Evolutionary conservation across 2,113 vertebrate genomes (phyloP), one percentile per base, ranked within the genome.

Genomic region (Sylvia atricapilla): DNA sequence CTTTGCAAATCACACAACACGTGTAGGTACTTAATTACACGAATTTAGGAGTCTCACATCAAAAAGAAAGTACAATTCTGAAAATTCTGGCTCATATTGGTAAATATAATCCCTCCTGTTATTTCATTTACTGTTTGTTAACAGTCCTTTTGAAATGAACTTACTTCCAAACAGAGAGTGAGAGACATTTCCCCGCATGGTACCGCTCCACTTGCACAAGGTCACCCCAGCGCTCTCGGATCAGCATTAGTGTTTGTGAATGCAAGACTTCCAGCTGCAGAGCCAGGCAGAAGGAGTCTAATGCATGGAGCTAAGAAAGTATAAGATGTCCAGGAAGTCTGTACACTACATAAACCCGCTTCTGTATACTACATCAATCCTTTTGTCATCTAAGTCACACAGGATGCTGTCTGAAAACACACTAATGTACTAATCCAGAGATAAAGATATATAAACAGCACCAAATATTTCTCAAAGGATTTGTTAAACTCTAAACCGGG

Each of bases 211-310:
- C 99, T 94, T 99, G 99, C 87, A 99, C 99, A 60, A 99, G 98
- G 97, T 99, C 99, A n/a, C 99, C 99, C 99, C 99, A 99, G 43
- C 99, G 98, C 97, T 99, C 99, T 66, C 99, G 98, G 87, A 99
- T 98, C 95, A 99, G 98, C 99, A 99, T 99, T 78, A 99, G 96
- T 35, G 99, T 99, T 96, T 99, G 99, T 33, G 99, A 99, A 97
- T 99, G 99, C 63, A 99, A 97, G 62, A 99, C 99, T 97, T 99
- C 99, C 78, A 99, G 97, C 96, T 99, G 99, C 95, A 99, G 99
- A 11, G 99, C 99, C 89, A 99, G 97, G 96, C 99, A 99, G 97
- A 99, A 99, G 44, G 99, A 99, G 97, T 99, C 99, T 99, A 98
- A 94, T 47, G 11, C 66, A 89, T 4, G 30, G 35, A 15, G 97